Base-by-base conservation (phyloP, 1,140 invertebrate genomes). In the Anthonomus grandis region DNA sequence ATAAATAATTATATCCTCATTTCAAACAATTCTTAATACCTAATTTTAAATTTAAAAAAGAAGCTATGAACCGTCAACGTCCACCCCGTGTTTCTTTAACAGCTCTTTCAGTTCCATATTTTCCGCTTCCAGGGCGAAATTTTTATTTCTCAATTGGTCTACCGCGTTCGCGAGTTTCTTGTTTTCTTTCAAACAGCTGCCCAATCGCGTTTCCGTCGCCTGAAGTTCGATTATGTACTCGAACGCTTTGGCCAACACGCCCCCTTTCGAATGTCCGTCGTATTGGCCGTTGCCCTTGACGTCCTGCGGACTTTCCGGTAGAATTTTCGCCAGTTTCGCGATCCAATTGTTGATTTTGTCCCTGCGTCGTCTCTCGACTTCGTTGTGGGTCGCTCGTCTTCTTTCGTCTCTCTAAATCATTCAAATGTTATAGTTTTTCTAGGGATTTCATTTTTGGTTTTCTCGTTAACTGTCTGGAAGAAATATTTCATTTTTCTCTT, bases 321-420 rank as follows among this genome's bases (percentile, higher is more conserved):
- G 84, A 63, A 95, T 84, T 73, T 93, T 93, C 9, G 91, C 90
- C 47, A 97, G 76, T 73, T 92, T 93, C 19, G 87, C 84, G 64
- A 97, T 97, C 93, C 93, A 96, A 71, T 89, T 92, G 73, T 96
- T 97, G 50, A 97, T 97, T 81, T 96, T 96, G 68, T 96, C 93
- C 63, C 89, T 70, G 50, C 90, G 78, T 59, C 89, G 75, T 58
- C 90, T 81, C 71, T 93, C 90, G 0, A 93, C 90, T 74, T 92
- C 90, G 65, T 92, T 91, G 66, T 92, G 90, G 8, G 89, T 92
- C n/a, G 89, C 89, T 68, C 90, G 79, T 64, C 92, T 77, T 69
- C 86, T 83, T 58, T 91, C 88, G 66, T 90, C 87, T 57, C 86
- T 76, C 80, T 82, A 70, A 55, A n/a, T n/a, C n/a, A n/a, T n/a